These are phyloP conservation scores for Crypturellus tataupa DNA, from an alignment of 2,797 vertebrate genomes.

Conservation along the genomic window DNA sequence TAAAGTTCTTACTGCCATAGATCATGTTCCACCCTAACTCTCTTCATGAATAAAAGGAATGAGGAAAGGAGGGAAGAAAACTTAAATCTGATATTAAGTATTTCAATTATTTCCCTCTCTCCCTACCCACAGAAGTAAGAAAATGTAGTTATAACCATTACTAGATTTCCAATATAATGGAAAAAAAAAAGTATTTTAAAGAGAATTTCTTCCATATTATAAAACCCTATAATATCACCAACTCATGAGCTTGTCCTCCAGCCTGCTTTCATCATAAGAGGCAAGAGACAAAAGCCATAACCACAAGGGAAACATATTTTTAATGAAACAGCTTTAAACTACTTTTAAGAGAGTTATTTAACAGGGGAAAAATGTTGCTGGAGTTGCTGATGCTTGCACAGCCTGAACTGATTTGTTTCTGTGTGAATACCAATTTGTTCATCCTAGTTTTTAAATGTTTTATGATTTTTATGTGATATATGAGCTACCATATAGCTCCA, in stretches of 20 bases:
- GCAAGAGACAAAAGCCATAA: background rate
- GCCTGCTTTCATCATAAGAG: background rate
- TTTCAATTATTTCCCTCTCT: background rate
- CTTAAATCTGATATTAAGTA: background rate
- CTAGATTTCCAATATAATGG: background rate
- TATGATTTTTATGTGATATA: background rate
- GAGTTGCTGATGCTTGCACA: background rate
- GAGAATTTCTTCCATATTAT: background rate
- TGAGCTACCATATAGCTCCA: background rate
- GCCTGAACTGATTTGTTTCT: background rate
- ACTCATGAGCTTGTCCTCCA: background rate
- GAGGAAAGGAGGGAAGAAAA: background rate
- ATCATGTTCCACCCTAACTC: background rate
- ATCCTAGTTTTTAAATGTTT: background rate
- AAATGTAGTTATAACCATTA: background rate
- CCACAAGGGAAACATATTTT: background rate
- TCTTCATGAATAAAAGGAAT: background rate
- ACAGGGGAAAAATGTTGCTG: background rate
- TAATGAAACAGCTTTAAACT: background rate
- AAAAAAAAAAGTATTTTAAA: background rate
- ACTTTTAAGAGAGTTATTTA: background rate
- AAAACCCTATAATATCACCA: background rate
- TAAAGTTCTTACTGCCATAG: background rate
- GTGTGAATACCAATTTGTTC: background rate
- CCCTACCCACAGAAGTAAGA: background rate